These are phyloP conservation scores for Acrobeloides nanus DNA, from an alignment of 2,888 invertebrate species.

Conservation along the genomic window DNA sequence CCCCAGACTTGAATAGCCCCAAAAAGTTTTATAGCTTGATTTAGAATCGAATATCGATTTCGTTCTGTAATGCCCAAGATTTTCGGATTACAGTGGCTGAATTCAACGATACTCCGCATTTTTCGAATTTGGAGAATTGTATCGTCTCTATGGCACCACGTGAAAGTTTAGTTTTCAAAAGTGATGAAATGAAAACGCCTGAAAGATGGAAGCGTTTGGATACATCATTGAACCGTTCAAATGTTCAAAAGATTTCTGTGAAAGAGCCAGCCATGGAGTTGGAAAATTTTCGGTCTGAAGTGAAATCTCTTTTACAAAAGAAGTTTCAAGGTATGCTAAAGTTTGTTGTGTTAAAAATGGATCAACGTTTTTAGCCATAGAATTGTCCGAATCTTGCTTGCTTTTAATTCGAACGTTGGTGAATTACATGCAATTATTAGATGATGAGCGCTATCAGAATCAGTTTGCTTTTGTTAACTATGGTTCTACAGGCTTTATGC, in stretches of 20 bases:
- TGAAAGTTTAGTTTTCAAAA: conserved; percentile 21
- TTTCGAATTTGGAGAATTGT: conserved; percentile 31
- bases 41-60: conserved; percentile 30
- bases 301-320: too few relatives aligned
- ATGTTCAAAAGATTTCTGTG: conserved; percentile 7
- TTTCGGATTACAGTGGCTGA: conserved; percentile 29
- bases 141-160: conserved; percentile 23
- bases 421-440: conserved; percentile 7
- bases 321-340: too few relatives aligned
- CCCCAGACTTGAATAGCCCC: too few relatives aligned
- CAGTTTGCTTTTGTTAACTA: conserved; percentile 19
- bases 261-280: too few relatives aligned
- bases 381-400: too few relatives aligned
- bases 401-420: conserved; percentile 1
- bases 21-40: conserved; percentile 5
- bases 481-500: conserved; percentile 33
- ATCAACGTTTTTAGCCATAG: too few relatives aligned
- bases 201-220: conserved; percentile 11
- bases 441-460: conserved; percentile 7
- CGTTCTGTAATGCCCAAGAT: conserved; percentile 33
- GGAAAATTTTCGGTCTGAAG: too few relatives aligned
- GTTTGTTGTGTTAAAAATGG: too few relatives aligned
- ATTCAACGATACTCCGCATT: conserved; percentile 32
- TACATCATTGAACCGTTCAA: conserved; percentile 13
- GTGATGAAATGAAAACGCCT: conserved; percentile 9